A percentile compares a stretch with the other conserved stretches of the same genome.
These are phyloP conservation scores for Didymodactylos carnosus DNA, from an alignment of 2,888 invertebrate species.

Conservation along the genomic window DNA sequence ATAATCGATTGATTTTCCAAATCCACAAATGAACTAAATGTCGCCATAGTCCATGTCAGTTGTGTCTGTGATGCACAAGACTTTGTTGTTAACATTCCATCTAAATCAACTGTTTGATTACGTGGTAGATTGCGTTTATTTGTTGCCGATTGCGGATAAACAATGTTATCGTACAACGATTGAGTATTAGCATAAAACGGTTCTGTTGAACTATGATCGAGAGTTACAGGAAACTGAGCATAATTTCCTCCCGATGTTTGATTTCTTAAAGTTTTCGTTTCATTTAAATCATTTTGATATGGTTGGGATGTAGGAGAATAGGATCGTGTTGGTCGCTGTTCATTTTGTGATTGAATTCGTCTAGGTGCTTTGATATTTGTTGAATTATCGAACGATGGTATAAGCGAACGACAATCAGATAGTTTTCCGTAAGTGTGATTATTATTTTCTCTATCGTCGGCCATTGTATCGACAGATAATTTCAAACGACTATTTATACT, in stretches of 20 bases:
- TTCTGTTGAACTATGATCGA: not conserved
- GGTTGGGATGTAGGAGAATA: too few species aligned
- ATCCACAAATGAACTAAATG: not conserved
- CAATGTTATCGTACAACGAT: not conserved
- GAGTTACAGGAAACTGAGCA: not conserved
- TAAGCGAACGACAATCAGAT: not conserved
- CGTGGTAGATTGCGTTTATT: not conserved
- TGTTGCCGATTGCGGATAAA: not conserved
- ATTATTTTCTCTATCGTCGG: not conserved
- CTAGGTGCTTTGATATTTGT: not conserved
- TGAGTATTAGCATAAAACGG: not conserved
- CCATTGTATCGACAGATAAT: not conserved
- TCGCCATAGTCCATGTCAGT: not conserved
- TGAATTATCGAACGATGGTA: not conserved
- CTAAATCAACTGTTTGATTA: too few species aligned
- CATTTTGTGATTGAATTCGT: not conserved
- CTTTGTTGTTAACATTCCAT: too few species aligned
- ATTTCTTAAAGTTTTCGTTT: too few species aligned
- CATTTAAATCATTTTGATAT: too few species aligned
- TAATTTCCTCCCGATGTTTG: too few species aligned
- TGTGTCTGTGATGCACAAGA: not conserved
- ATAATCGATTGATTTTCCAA: not conserved
- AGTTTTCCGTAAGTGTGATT: not conserved
- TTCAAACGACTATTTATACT: not conserved
- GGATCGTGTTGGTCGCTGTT: too few species aligned